Evolutionary conservation across 2,888 invertebrate genomes (phyloP).

Genomic region (Acrobasis consociella): DNA sequence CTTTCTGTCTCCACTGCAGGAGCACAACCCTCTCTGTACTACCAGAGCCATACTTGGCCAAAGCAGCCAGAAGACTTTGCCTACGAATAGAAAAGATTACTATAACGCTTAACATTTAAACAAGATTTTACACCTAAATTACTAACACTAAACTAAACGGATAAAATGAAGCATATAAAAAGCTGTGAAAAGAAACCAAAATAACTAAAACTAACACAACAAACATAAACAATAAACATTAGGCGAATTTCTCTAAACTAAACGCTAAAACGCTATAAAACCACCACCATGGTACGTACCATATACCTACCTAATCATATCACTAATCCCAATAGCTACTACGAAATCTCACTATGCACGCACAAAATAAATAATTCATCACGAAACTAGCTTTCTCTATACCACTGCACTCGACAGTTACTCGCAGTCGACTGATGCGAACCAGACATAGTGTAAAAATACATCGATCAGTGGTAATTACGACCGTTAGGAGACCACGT

Average conservation of each 20-base stretch:
- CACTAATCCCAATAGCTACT: background rate
- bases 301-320: conserved; percentile 4
- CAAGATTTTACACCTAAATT: too few species aligned
- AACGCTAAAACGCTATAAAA: conserved; percentile 4
- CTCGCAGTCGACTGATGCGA: conserved; percentile 42
- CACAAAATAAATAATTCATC: conserved; percentile 43
- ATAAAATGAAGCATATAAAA: background rate
- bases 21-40: too few species aligned
- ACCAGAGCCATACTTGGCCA: too few species aligned
- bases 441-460: conserved; percentile 47
- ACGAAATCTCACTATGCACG: conserved; percentile 28
- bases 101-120: too few species aligned
- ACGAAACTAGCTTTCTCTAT: conserved; percentile 51
- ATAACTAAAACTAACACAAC: background rate
- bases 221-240: conserved; percentile 13
- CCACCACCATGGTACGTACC: background rate
- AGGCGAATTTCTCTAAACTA: background rate
- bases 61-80: too few species aligned
- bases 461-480: conserved; percentile 43
- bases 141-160: too few species aligned
- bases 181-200: conserved; percentile 5
- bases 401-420: conserved; percentile 12
- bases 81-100: too few species aligned
- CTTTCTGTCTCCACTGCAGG: too few species aligned
- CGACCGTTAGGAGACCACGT: conserved; percentile 27